Evolutionary conservation across 2,797 vertebrate genomes (phyloP).

Genomic region (Hapalemur alaotrensis): DNA sequence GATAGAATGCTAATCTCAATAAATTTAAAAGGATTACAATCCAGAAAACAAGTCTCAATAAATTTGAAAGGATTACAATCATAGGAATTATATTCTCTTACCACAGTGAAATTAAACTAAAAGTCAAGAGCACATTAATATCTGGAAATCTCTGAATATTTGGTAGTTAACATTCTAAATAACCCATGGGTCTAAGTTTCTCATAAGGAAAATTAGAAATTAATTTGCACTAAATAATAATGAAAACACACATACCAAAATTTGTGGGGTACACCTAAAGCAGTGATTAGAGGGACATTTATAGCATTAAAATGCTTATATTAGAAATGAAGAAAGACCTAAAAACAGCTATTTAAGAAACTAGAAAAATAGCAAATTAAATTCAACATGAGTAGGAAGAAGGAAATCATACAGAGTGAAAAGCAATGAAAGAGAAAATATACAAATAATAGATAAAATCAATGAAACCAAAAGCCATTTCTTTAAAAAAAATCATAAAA

Average conservation of each 20-base stretch:
- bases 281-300: not conserved
- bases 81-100: not conserved
- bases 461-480: not conserved
- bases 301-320: not conserved
- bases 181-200: not conserved
- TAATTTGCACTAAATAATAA: conserved; percentile 32
- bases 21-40: not conserved
- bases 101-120: not conserved
- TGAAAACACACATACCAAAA: not conserved
- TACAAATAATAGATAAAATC: not conserved
- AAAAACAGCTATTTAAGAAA: not conserved
- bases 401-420: not conserved
- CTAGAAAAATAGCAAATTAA: not conserved
- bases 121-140: not conserved
- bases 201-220: conserved; percentile 25
- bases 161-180: not conserved
- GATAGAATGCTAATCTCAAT: not conserved
- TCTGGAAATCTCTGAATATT: not conserved
- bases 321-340: not conserved
- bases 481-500: conserved; percentile 32
- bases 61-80: not conserved
- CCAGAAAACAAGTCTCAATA: not conserved
- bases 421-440: not conserved
- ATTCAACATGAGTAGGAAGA: not conserved
- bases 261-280: not conserved